These are phyloP conservation scores for Columba guinea DNA, from an alignment of 2,797 vertebrate genomes.

Conservation along the genomic window DNA sequence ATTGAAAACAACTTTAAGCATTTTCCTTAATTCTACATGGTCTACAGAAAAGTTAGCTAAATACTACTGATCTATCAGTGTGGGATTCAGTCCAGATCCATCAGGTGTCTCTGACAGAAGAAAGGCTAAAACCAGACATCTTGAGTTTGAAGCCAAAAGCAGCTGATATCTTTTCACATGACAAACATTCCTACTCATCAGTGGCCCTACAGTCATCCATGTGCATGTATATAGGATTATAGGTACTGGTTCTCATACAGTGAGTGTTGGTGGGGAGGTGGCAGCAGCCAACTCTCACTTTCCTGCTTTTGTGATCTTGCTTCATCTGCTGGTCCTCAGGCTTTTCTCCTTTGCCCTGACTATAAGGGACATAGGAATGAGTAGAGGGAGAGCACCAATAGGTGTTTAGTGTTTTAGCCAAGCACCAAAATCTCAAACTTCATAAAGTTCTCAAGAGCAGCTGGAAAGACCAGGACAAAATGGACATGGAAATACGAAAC, in stretches of 20 bases:
- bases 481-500: background rate
- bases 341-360: conserved; percentile 11
- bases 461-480: background rate
- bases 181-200: conserved; percentile 55
- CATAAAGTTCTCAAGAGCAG: conserved; percentile 15
- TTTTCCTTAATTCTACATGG: background rate
- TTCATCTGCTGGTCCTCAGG: conserved; percentile 54
- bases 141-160: conserved; percentile 56
- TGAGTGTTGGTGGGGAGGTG: conserved; percentile 20
- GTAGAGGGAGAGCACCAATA: background rate
- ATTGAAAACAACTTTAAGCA: background rate
- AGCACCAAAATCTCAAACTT: conserved; percentile 4
- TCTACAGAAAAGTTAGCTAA: background rate
- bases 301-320: conserved; percentile 30
- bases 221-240: conserved; percentile 52
- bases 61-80: background rate
- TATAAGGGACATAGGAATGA: background rate
- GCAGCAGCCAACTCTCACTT: conserved; percentile 1
- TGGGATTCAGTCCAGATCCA: conserved; percentile 4
- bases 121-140: conserved; percentile 62
- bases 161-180: conserved; percentile 56
- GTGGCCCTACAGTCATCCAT: conserved; percentile 37
- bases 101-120: conserved; percentile 51
- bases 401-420: background rate
- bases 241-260: conserved; percentile 18